These are phyloP conservation scores for Cygnus atratus DNA, from an alignment of 2,113 vertebrate genomes.

Conservation along the genomic window DNA sequence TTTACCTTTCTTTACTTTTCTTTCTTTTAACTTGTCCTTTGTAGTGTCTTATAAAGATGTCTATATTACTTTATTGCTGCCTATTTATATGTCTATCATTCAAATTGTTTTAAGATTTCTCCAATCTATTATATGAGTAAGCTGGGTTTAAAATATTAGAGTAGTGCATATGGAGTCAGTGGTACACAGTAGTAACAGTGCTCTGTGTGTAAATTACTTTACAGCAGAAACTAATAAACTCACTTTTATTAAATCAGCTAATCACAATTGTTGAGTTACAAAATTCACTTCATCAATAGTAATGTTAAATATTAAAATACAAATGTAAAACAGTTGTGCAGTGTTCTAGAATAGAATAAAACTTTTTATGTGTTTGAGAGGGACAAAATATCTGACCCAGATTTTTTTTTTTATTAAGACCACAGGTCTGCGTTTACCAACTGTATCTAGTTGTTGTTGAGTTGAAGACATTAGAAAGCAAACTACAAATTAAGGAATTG, in stretches of 20 bases:
- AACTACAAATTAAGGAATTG: background rate
- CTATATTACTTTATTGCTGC: background rate
- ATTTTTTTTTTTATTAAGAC: background rate
- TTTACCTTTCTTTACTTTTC: background rate
- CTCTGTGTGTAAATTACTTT: background rate
- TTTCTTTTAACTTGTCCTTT: background rate
- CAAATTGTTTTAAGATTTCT: background rate
- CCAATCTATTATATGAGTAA: background rate
- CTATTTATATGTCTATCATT: background rate
- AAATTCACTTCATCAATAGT: background rate
- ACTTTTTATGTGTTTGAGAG: background rate
- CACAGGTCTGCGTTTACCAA: background rate
- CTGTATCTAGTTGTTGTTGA: background rate
- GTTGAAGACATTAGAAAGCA: background rate
- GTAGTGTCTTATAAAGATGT: background rate
- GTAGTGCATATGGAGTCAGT: background rate
- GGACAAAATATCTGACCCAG: background rate
- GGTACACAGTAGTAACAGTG: background rate
- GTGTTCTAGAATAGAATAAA: background rate
- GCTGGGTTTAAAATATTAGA: background rate
- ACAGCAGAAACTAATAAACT: background rate
- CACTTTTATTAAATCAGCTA: conserved; percentile 6
- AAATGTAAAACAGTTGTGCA: background rate
- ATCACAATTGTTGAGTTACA: background rate
- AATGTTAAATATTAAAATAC: background rate